phyloP scores from a whole-genome alignment of 2,888 invertebrate species.

The Thysanoteuthis rhombus region DNA sequence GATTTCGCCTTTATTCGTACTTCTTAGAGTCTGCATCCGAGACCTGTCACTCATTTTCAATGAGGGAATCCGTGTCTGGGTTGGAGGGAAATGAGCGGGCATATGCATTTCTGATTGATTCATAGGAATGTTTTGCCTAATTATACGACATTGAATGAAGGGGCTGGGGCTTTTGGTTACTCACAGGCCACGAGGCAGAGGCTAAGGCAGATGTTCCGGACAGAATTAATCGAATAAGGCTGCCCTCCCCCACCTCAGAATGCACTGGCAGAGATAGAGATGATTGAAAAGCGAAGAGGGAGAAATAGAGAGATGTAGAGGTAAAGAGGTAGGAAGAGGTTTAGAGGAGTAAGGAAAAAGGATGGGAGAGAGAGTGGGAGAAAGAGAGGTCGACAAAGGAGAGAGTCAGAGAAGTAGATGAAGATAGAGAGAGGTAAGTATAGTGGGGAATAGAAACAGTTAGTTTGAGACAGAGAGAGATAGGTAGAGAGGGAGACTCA shows the following conservation, averaged over 20 bases:
- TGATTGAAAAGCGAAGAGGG: accelerated
- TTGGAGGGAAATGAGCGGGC: not conserved
- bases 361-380: no score
- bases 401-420: no score
- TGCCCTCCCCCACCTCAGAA: not conserved
- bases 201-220: not conserved
- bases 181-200: not conserved
- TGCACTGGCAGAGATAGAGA: not conserved
- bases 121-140: not conserved
- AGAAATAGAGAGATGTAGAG: no score
- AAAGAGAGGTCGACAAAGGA: no score
- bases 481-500: no score
- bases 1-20: no score
- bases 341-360: no score
- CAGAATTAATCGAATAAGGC: not conserved
- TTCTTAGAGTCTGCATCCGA: accelerated
- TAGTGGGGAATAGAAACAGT: no score
- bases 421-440: no score
- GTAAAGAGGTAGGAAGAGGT: no score
- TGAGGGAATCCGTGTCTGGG: not conserved
- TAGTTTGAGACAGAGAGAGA: no score
- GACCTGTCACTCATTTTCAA: not conserved
- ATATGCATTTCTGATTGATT: not conserved
- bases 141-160: not conserved
- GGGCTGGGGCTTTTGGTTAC: not conserved